Evolutionary conservation across 2,888 invertebrate genomes (phyloP), one percentile per base, ranked within the genome.

Genomic region (Lasioglossum marginatum): DNA sequence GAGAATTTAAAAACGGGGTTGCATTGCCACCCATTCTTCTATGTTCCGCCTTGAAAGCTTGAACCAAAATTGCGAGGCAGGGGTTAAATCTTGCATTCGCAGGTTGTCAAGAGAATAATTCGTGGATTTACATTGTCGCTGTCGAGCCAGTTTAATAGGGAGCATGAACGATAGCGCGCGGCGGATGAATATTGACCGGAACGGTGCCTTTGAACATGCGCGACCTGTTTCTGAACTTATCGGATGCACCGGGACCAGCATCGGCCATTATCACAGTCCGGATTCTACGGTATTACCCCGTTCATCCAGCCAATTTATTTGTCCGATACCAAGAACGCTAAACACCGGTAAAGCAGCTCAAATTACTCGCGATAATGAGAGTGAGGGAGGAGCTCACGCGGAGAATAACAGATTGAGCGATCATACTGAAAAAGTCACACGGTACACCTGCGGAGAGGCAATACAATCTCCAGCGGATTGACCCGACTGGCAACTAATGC

Each of bases 241-340:
- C 79, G 68, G 78, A 45, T 45, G 78, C 52, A 52, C 37, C 70
- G 73, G 34, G 79, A 85, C 85, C 81, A 75, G 77, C 81, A 73
- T 57, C 71, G 75, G 75, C 83, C 77, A 82, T 76, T 85, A 75
- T 79, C 79, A 79, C 68, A 45, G 43, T 43, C 40, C 63, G 79
- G 71, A 72, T 81, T 81, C 77, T 76, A 68, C 77, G 52, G 75
- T 40, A 75, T 77, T 75, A 52, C 78, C 60, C 34, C 34, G 80
- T 86, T 86, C 82, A 87, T 73, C 76, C 77, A 57, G 76, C 71
- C 75, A 77, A 82, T 79, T 86, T 85, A 85, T 85, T 40, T n/a
- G 84, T 60, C 8, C 71, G 68, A 66, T 73, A 60, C 45, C 77
- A 77, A 77, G 72, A 83, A 83, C 71, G 83, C 72, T 52, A 74